These are phyloP conservation scores for Sphenopsis melanotis DNA, from an alignment of 2,797 vertebrate species.

Conservation along the genomic window DNA sequence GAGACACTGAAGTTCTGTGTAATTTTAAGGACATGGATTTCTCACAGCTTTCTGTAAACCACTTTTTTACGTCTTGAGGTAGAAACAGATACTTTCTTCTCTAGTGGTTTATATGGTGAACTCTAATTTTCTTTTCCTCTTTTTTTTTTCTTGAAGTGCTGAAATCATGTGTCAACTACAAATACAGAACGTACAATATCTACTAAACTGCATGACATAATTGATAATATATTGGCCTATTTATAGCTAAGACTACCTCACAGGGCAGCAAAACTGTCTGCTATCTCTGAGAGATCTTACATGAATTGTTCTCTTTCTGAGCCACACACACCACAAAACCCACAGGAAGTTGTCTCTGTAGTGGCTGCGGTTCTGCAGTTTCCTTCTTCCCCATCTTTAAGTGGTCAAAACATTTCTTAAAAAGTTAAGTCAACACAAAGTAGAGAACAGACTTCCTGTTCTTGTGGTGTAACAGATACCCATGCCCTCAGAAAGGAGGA, in stretches of 20 bases:
- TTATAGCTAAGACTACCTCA: background rate
- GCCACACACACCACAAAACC: constrained; percentile 65
- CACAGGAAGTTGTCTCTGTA: constrained; percentile 75
- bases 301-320: constrained; percentile 22
- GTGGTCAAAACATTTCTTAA: constrained; percentile 39
- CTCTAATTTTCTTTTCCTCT: background rate
- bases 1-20: background rate
- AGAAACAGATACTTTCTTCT: background rate
- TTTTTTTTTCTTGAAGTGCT: background rate
- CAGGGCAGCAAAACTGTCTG: background rate
- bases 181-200: background rate
- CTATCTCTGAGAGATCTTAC: background rate
- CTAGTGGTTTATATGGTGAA: background rate
- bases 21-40: background rate
- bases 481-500: background rate
- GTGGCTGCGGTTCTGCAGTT: constrained; percentile 69
- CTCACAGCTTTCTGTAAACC: background rate
- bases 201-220: background rate
- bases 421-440: constrained; percentile 38
- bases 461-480: background rate
- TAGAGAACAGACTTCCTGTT: constrained; percentile 43
- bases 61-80: background rate
- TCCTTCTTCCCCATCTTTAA: constrained; percentile 55
- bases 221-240: background rate
- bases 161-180: background rate